Evolutionary conservation across 37 sponge, comb jelly and placozoan species (phyloP), one percentile per base, ranked within the genome.

Genomic region (Corticium candelabrum): DNA sequence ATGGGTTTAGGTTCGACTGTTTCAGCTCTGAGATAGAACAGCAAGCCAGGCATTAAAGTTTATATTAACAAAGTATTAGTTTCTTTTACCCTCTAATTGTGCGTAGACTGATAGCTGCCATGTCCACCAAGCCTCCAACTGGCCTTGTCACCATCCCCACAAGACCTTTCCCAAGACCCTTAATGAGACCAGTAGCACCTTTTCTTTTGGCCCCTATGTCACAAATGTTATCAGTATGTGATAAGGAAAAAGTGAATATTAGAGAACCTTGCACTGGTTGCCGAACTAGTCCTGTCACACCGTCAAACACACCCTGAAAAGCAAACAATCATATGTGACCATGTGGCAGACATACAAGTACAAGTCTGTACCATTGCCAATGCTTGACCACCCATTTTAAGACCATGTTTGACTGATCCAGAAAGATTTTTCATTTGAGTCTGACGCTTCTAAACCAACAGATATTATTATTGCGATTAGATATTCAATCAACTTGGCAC

Each of bases 231-330:
- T n/a, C n/a, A n/a, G n/a, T n/a, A n/a, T n/a, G n/a, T n/a, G n/a
- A n/a, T n/a, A n/a, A n/a, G n/a, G n/a, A n/a, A n/a, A n/a, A n/a
- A n/a, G n/a, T n/a, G n/a, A n/a, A n/a, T n/a, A n/a, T n/a, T n/a
- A n/a, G n/a, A n/a, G n/a, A n/a, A 70, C 73, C 73, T 70, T 70
- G 5, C 33, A 35, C 33, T 29, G 73, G 73, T 70, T 70, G 7
- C 29, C 73, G 33, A 29, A 70, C 36, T 7, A 70, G 4, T 4
- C 73, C 73, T 35, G 73, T 70, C 5, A 70, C 31, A 5, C 73
- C 73, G 31, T 70, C 35, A 70, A 70, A 35, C 5, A 70, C 5
- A 34, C 73, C 73, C 73, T 70, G 36, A 5, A 70, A 34, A 35
- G 36, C 5, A 70, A 34, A 70, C 5, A 70, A 70, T 7, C 31